phyloP scores from a whole-genome alignment of 1,140 invertebrate genomes.

The Diorhabda carinulata region DNA sequence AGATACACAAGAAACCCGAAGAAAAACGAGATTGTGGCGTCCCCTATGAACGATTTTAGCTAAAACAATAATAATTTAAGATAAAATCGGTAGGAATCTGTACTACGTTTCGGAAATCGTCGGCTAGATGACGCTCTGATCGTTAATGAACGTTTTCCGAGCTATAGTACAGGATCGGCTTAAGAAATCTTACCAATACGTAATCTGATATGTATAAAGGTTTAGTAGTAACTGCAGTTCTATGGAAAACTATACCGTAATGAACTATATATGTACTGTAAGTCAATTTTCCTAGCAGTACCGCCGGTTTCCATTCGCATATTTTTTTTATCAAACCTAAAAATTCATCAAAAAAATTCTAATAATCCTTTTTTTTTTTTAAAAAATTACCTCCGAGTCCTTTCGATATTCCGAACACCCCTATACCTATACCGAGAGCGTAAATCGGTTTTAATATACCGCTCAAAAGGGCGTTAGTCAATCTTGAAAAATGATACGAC shows the following conservation, averaged over 20 bases:
- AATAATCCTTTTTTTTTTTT: no score
- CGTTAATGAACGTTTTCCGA: no score
- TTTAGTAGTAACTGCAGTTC: constrained; percentile 17
- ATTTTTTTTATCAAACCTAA: constrained; percentile 27
- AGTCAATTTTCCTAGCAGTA: constrained; percentile 33
- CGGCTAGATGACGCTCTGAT: no score
- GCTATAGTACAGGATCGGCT: no score
- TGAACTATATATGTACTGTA: constrained; percentile 34
- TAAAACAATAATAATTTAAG: constrained; percentile 23
- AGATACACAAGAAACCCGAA: constrained; percentile 30
- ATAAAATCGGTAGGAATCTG: constrained; percentile 6
- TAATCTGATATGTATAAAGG: constrained; percentile 24
- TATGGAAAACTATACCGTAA: constrained; percentile 29
- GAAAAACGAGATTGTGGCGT: constrained; percentile 24
- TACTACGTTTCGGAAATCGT: no score
- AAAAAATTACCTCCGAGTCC: constrained; percentile 4
- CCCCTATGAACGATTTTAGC: constrained; percentile 24
- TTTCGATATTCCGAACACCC: constrained; percentile 31
- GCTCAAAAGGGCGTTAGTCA: constrained; percentile 22
- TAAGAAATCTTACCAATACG: constrained; percentile 24
- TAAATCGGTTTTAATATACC: constrained; percentile 29
- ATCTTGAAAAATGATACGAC: constrained; percentile 18
- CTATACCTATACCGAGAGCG: constrained; percentile 32
- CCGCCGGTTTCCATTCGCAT: constrained; percentile 29
- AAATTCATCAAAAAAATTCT: neutral